Evolutionary conservation across 1,140 invertebrate species (phyloP).

Genomic region (Triops longicaudatus): DNA sequence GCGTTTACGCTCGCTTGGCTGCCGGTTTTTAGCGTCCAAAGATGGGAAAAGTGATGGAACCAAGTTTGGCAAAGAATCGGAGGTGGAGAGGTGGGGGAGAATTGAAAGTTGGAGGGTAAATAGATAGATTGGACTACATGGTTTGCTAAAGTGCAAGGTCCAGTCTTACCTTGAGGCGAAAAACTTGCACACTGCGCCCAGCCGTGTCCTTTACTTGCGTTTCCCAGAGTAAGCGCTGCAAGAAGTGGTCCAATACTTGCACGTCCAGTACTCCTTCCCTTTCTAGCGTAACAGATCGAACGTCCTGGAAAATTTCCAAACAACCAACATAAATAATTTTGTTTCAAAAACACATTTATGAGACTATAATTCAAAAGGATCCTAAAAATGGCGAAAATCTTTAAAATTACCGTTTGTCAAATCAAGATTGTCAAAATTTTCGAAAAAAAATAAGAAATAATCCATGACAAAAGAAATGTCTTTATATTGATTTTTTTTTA

Average conservation of each 20-base stretch:
- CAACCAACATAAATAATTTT: background rate
- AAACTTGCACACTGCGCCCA: slow-evolving; percentile 19
- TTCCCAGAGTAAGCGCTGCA: slow-evolving; percentile 33
- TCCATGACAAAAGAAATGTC: too few relatives aligned
- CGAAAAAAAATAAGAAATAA: background rate
- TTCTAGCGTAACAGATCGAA: slow-evolving; percentile 29
- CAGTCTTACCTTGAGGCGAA: slow-evolving; percentile 25
- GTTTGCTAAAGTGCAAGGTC: slow-evolving; percentile 13
- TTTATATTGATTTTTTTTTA: too few relatives aligned
- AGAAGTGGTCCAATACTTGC: slow-evolving; percentile 30
- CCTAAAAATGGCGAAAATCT: too few relatives aligned
- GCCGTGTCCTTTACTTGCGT: slow-evolving; percentile 20
- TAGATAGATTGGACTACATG: background rate
- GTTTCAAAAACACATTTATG: too few relatives aligned
- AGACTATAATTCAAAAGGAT: background rate
- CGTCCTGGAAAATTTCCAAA: background rate
- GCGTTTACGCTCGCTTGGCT: background rate
- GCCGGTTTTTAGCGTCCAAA: background rate
- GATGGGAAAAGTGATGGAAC: background rate
- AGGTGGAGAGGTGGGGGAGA: too few relatives aligned
- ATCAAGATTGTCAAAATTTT: too few relatives aligned
- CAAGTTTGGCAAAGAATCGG: background rate
- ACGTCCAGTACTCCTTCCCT: slow-evolving; percentile 27
- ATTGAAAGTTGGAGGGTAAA: too few relatives aligned
- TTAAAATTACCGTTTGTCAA: background rate